Base-by-base conservation (phyloP, 2,113 vertebrate genomes). In the Barnardius zonarius region DNA sequence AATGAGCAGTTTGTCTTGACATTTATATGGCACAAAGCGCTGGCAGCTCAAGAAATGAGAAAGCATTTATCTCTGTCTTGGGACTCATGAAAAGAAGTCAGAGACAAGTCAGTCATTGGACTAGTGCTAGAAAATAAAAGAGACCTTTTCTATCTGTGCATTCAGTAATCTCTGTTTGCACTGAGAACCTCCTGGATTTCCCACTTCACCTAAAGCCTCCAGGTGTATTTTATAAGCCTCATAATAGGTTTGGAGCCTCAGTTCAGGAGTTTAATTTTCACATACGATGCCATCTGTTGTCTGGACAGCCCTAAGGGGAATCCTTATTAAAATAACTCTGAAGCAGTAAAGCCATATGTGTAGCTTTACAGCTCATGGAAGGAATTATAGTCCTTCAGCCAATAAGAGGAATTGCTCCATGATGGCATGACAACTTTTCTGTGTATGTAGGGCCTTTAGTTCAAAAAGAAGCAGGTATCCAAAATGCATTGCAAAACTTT, bases 221-320 rank as follows among this genome's bases (percentile, higher is more conserved):
- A 76, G 89, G 93, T 83, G 96, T 30, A 10, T 68, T 97, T 96
- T 92, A 95, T 24, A 41, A 62, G 81, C 64, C 83, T 93, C 33
- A 3, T 76, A 31, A 93, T 48, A 92, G 74, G 11, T 84, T 83
- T 52, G 77, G 93, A 95, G 69, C 52, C 95, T 82, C 62, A 6
- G 86, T 80, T 84, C 70, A 27, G 94, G 92, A 89, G 93, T 49
- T 72, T 86, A 28, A 69, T 89, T 85, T 87, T 86, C 84, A 17
- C 3, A 0, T 66, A 48, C 2, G 86, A 62, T 89, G 94, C 94
- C 86, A 95, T 96, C 85, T 82, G 91, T 64, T 78, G 92, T 86
- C 88, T 78, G 96, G 89, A 76, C 57, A 89, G 39, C 48, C 94
- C 94, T 54, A 64, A 66, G 91, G 90, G 95, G 94, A 85, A 95